Base-by-base conservation (phyloP, 1,140 invertebrate genomes). In the Drosophila micromelanica region DNA sequence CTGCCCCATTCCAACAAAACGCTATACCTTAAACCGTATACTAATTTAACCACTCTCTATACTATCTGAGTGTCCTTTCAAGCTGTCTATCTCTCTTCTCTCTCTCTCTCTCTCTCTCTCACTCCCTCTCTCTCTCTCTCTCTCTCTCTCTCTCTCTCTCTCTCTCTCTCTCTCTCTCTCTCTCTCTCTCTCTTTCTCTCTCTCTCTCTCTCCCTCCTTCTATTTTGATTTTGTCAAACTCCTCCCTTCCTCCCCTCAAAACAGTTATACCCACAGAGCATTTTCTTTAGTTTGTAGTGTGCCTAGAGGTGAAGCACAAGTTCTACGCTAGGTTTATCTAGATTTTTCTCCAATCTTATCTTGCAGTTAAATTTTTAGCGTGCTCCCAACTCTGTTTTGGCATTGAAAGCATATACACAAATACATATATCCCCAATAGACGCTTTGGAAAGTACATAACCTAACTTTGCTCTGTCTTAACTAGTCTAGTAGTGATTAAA, bases 281-380 rank as follows among this genome's bases (percentile, higher is more conserved):
- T 86, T 73, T 63, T 64, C 46, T 69, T 71, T 78, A 43, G 52
- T 57, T 42, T 49, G 75, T 87, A 89, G 82, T 87, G 84, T 89
- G 76, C 72, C 84, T 74, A 70, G 67, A 63, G 56, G 65, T 69
- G 46, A 67, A 73, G 71, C 71, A 69, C 71, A 73, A 86, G 73
- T 65, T 78, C 46, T 52, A 45, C 61, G 67, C 61, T 86, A 82
- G 82, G 78, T 74, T 73, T 72, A 61, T 60, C 57, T 51, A 85
- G 80, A 17, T 76, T 73, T 76, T 64, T 72, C 59, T 76, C 62
- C 30, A 72, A 40, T 49, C 46, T 42, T 74, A 69, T 82, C 35
- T 73, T 78, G 54, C 57, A 74, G 54, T 70, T 74, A 38, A 75
- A 38, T 35, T 78, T 60, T 78, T 55, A 82, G 79, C 56, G 79